Percentiles rank a stretch among this genome's conserved stretches.
phyloP scores from a whole-genome alignment of 2,797 vertebrate genomes.

The Trematocara caparti region DNA sequence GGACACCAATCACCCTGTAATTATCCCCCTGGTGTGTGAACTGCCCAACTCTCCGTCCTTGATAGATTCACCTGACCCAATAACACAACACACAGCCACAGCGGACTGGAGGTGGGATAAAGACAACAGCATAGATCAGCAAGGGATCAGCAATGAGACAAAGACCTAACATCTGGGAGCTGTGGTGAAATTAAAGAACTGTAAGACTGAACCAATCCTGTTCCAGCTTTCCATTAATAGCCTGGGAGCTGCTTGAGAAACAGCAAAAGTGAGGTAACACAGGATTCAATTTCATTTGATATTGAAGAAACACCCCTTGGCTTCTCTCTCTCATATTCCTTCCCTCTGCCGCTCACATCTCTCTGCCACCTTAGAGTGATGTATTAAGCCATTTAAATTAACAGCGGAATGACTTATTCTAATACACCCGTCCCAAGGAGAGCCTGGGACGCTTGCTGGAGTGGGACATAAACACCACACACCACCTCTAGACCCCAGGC shows the following conservation, averaged over 20 bases:
- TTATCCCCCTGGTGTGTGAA: slow-evolving; percentile 73
- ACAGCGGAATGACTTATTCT: slow-evolving; percentile 97
- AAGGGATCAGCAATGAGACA: slow-evolving; percentile 68
- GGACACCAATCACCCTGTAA: slow-evolving; percentile 79
- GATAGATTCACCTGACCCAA: slow-evolving; percentile 77
- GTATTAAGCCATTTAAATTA: slow-evolving; percentile 98
- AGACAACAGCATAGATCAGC: slow-evolving; percentile 70
- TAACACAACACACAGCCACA: slow-evolving; percentile 67
- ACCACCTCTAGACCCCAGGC: slow-evolving; percentile 85
- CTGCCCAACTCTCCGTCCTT: slow-evolving; percentile 70
- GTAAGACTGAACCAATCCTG: slow-evolving; percentile 65
- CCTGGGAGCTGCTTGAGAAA: slow-evolving; percentile 71
- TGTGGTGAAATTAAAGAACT: slow-evolving; percentile 70
- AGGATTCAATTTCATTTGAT: slow-evolving; percentile 75
- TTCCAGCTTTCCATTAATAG: slow-evolving; percentile 67
- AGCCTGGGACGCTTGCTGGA: slow-evolving; percentile 51
- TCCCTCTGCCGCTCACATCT: slow-evolving; percentile 59
- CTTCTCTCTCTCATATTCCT: slow-evolving; percentile 74
- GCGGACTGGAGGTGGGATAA: slow-evolving; percentile 54
- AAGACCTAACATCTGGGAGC: slow-evolving; percentile 72
- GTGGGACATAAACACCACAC: slow-evolving; percentile 60
- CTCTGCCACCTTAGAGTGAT: slow-evolving; percentile 87
- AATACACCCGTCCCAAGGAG: slow-evolving; percentile 79
- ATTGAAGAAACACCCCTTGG: slow-evolving; percentile 94
- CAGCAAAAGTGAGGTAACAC: slow-evolving; percentile 59